phyloP scores from a whole-genome alignment of 2,888 invertebrate genomes.

The Lucinisca nassula region DNA sequence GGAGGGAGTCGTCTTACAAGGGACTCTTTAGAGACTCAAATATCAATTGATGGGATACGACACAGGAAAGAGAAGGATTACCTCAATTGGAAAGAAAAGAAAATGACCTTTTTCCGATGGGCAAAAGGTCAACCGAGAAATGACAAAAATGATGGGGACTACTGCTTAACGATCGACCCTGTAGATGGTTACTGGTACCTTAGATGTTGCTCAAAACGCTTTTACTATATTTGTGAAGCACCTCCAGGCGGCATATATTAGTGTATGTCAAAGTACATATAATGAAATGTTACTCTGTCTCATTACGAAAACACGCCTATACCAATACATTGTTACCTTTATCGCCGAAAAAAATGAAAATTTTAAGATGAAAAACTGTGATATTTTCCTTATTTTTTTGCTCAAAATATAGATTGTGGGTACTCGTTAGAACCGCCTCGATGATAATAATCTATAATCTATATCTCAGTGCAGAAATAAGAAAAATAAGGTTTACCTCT shows the following conservation, averaged over 20 bases:
- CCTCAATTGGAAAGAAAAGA: conserved; percentile 37
- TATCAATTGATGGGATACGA: conserved; percentile 59
- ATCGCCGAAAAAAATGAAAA: no score
- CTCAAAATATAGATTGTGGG: no score
- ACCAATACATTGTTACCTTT: no score
- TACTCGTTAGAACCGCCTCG: no score
- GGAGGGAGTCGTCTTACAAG: not conserved
- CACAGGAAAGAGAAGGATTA: conserved; percentile 31
- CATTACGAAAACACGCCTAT: no score
- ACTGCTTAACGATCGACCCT: conserved; percentile 60
- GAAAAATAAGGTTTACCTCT: no score
- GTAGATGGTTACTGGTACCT: conserved; percentile 59
- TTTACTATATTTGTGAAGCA: conserved; percentile 63
- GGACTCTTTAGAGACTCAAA: conserved; percentile 45
- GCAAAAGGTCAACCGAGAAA: conserved; percentile 60
- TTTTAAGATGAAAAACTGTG: no score
- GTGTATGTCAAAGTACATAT: no score
- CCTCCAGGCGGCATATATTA: not conserved
- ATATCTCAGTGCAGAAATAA: no score
- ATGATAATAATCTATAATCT: no score
- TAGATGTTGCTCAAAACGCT: conserved; percentile 52
- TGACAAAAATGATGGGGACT: conserved; percentile 52
- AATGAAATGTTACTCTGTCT: no score
- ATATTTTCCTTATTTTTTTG: no score
- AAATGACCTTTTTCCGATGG: conserved; percentile 64